These are phyloP conservation scores for Dioctria linearis DNA, from an alignment of 2,888 invertebrate species.

Conservation along the genomic window DNA sequence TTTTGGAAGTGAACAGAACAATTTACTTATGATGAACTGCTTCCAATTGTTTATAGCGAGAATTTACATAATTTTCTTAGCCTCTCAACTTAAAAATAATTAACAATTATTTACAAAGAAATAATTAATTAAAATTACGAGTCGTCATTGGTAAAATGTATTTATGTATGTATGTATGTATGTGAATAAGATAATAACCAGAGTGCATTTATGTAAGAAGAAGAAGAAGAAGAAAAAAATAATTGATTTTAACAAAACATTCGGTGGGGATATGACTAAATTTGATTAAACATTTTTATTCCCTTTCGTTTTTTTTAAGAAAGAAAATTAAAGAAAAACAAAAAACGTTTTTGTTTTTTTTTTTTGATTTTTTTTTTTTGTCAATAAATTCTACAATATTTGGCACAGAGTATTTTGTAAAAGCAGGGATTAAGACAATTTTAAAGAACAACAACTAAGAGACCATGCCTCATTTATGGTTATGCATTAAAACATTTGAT, in stretches of 20 bases:
- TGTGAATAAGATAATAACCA: no score
- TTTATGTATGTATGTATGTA: not conserved
- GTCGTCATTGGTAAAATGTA: constrained; percentile 7
- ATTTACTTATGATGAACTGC: not conserved
- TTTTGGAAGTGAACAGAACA: constrained; percentile 23
- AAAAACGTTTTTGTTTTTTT: not conserved
- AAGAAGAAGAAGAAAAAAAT: not conserved
- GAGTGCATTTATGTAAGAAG: no score
- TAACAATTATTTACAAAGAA: constrained; percentile 56
- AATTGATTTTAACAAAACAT: constrained; percentile 18
- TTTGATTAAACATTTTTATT: constrained; percentile 14
- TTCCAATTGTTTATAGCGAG: constrained; percentile 6
- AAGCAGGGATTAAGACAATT: constrained; percentile 14
- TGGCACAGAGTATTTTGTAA: constrained; percentile 50
- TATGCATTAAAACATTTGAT: no score
- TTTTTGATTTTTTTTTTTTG: no score
- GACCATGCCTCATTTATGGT: not conserved
- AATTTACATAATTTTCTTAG: constrained; percentile 13
- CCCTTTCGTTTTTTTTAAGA: not conserved
- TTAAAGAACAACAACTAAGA: constrained; percentile 19
- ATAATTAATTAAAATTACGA: constrained; percentile 21
- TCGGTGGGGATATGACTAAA: constrained; percentile 39
- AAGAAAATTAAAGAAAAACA: not conserved
- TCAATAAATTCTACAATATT: constrained; percentile 43
- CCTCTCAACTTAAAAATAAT: constrained; percentile 56